Evolutionary conservation across 2,113 vertebrate species (phyloP).

Genomic region (Sardina pilchardus): DNA sequence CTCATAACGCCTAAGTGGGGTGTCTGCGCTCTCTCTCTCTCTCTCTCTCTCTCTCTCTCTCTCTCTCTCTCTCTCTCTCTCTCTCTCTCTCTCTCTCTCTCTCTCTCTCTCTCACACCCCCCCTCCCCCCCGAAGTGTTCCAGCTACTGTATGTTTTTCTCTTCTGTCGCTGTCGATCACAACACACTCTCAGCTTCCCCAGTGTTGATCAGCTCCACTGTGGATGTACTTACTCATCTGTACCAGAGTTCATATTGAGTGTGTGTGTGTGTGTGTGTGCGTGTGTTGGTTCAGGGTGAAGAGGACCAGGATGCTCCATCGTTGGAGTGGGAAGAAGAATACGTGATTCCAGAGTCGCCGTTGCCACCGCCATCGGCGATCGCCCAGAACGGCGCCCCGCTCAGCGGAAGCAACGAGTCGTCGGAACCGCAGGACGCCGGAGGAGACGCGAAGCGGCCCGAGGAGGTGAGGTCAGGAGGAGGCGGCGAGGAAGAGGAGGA

Average conservation of each 20-base stretch:
- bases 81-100: neutral
- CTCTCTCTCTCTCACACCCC: neutral
- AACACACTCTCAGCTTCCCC: neutral
- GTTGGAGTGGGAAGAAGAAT: constrained; percentile 65
- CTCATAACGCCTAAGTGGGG: neutral
- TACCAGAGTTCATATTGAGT: neutral
- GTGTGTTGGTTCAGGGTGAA: constrained; percentile 47
- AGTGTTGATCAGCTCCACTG: neutral
- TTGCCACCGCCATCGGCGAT: neutral
- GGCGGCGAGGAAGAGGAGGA: constrained; percentile 48
- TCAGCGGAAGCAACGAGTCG: constrained; percentile 20
- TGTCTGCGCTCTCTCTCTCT: neutral
- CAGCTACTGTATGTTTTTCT: neutral
- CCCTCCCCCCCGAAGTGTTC: neutral
- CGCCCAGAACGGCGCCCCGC: constrained; percentile 49
- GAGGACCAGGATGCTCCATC: constrained; percentile 55
- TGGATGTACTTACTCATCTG: neutral
- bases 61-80: neutral
- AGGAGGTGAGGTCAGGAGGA: constrained; percentile 55
- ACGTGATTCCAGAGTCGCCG: constrained; percentile 59
- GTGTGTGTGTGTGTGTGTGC: constrained; percentile 14
- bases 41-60: neutral
- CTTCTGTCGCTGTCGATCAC: neutral
- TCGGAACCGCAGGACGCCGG: constrained; percentile 25
- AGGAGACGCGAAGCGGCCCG: constrained; percentile 17